phyloP scores from a whole-genome alignment of 2,797 vertebrate species.

The Mastacembelus armatus region DNA sequence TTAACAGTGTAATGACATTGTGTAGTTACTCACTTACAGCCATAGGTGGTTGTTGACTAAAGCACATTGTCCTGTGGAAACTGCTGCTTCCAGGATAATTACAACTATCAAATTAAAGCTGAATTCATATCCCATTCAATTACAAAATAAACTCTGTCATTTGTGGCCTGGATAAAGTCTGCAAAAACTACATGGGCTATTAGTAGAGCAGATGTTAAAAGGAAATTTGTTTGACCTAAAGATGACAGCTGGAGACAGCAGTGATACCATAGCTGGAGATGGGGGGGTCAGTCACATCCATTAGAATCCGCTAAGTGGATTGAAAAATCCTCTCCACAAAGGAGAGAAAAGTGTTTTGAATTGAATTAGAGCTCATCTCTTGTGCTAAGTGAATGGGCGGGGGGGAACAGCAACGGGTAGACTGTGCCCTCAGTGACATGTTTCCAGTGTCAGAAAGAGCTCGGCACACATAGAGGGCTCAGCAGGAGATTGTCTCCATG shows the following conservation, averaged over 20 bases:
- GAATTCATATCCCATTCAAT: slow-evolving; percentile 35
- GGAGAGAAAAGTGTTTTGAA: slow-evolving; percentile 54
- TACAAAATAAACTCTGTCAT: slow-evolving; percentile 34
- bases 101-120: slow-evolving; percentile 32
- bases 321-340: slow-evolving; percentile 52
- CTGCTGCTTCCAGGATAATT: slow-evolving; percentile 34
- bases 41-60: slow-evolving; percentile 52
- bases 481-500: slow-evolving; percentile 34
- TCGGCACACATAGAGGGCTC: slow-evolving; percentile 28
- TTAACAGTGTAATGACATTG: slow-evolving; percentile 60
- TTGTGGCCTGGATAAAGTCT: slow-evolving; percentile 32
- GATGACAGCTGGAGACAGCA: slow-evolving; percentile 49
- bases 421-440: slow-evolving; percentile 23
- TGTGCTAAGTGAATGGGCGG: slow-evolving; percentile 32
- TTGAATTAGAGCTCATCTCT: slow-evolving; percentile 54
- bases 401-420: background rate
- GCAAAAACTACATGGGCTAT: slow-evolving; percentile 22
- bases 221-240: slow-evolving; percentile 62
- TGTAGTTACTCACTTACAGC: slow-evolving; percentile 40
- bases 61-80: slow-evolving; percentile 32
- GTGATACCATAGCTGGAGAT: slow-evolving; percentile 25
- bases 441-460: slow-evolving; percentile 41
- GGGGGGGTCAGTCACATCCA: slow-evolving; percentile 27
- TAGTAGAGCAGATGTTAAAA: slow-evolving; percentile 47
- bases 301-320: slow-evolving; percentile 53